A percentile compares a stretch with the other conserved stretches of the same genome.
Evolutionary conservation across 2,888 invertebrate species (phyloP).

Genomic region (Lasioglossum marginatum): DNA sequence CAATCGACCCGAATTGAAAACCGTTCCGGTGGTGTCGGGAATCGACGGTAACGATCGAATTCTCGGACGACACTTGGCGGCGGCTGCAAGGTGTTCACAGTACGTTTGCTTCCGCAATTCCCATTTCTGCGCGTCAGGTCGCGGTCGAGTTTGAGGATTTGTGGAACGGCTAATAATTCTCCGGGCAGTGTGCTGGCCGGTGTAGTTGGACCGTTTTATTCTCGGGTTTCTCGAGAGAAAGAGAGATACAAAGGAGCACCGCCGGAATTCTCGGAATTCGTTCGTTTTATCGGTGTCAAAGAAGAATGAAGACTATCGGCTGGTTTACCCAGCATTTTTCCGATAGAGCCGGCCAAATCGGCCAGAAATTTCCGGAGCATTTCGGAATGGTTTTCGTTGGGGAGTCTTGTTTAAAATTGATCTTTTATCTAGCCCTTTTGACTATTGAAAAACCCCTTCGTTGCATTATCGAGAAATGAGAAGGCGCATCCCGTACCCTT

Average conservation of each 20-base stretch:
- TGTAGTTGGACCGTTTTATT: neutral
- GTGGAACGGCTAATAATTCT: slow-evolving; percentile 47
- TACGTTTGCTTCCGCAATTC: slow-evolving; percentile 28
- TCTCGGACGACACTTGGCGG: neutral
- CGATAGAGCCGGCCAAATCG: neutral
- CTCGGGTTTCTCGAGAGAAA: neutral
- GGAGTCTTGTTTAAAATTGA: slow-evolving; percentile 13
- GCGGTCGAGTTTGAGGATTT: slow-evolving; percentile 29
- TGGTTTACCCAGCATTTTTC: neutral
- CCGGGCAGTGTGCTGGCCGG: neutral
- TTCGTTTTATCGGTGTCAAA: neutral
- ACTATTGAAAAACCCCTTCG: too few species aligned
- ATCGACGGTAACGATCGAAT: neutral
- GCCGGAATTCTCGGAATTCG: neutral
- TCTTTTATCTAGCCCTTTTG: too few species aligned
- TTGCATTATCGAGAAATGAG: too few species aligned
- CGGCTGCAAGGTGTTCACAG: slow-evolving; percentile 17
- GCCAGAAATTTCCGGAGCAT: neutral
- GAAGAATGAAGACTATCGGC: neutral
- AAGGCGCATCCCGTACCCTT: too few species aligned
- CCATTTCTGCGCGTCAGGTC: slow-evolving; percentile 26
- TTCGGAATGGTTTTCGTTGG: neutral
- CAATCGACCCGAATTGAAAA: neutral
- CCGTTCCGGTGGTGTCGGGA: slow-evolving; percentile 3
- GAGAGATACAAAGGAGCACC: neutral